Conservation (phyloP, 1,140 invertebrate genomes). For the Rhyacophila brunnea region DNA sequence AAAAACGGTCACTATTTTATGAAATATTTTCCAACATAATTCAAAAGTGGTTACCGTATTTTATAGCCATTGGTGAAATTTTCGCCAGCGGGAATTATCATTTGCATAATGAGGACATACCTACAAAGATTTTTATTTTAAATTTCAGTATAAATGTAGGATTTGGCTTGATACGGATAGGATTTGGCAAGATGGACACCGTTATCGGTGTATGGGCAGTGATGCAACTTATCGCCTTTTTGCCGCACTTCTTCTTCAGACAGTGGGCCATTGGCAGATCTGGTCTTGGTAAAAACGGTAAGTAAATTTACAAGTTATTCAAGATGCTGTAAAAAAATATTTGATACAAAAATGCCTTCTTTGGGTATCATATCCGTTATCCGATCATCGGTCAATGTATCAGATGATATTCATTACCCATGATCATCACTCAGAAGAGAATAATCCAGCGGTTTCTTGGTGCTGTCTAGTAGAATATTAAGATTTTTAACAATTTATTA, state of each 20-base stretch:
- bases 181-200: slow-evolving; percentile 50
- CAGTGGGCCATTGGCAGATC: slow-evolving; percentile 42
- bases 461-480: not conserved
- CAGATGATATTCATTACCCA: not conserved
- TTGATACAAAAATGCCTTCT: too few relatives aligned
- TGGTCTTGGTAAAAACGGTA: not conserved
- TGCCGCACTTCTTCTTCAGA: slow-evolving; percentile 48
- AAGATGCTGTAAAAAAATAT: too few relatives aligned
- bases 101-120: not conserved
- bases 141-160: slow-evolving; percentile 50
- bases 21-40: not conserved
- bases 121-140: not conserved
- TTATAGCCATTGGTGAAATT: not conserved
- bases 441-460: not conserved
- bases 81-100: not conserved
- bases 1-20: not conserved
- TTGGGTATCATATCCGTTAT: too few relatives aligned
- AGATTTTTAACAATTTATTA: not conserved
- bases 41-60: not conserved
- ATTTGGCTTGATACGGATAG: slow-evolving; percentile 46
- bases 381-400: not conserved
- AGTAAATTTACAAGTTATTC: too few relatives aligned
- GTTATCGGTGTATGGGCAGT: slow-evolving; percentile 50
- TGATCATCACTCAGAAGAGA: not conserved
- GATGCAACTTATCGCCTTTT: slow-evolving; percentile 48